Conservation (phyloP, 37 sponge, comb jelly and placozoan species). For the Hexactinellida sp. region DNA sequence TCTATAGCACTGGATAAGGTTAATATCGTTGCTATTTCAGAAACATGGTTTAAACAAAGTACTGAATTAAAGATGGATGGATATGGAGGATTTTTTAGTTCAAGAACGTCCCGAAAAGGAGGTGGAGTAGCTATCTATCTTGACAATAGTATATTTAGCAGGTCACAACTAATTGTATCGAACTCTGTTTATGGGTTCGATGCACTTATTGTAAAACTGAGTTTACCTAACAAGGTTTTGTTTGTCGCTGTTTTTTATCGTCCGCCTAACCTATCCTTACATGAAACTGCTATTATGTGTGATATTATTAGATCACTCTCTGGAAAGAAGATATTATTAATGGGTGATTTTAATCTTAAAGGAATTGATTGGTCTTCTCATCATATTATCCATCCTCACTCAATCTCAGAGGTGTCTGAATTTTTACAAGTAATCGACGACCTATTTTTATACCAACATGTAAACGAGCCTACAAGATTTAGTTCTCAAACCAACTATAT, state of each 20-base stretch:
- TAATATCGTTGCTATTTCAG: not conserved
- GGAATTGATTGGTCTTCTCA: not conserved
- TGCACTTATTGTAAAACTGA: not conserved
- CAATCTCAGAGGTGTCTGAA: not conserved
- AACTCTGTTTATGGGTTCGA: not conserved
- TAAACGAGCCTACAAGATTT: not conserved
- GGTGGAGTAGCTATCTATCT: not conserved
- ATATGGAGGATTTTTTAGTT: not conserved
- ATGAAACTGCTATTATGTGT: not conserved
- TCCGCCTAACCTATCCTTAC: not conserved
- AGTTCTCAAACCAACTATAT: not conserved
- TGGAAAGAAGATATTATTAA: not conserved
- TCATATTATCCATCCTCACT: not conserved
- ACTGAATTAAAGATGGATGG: not conserved
- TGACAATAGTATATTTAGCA: not conserved
- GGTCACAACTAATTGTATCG: not conserved
- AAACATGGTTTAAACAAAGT: not conserved
- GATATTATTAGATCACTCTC: not conserved
- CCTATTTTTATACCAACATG: not conserved
- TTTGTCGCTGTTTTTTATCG: not conserved
- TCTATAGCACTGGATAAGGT: not conserved
- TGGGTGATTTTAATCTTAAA: not conserved
- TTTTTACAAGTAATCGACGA: not conserved
- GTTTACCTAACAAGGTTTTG: not conserved
- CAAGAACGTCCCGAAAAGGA: not conserved